Evolutionary conservation across 2,797 vertebrate species (phyloP).

Genomic region (Characodon lateralis): DNA sequence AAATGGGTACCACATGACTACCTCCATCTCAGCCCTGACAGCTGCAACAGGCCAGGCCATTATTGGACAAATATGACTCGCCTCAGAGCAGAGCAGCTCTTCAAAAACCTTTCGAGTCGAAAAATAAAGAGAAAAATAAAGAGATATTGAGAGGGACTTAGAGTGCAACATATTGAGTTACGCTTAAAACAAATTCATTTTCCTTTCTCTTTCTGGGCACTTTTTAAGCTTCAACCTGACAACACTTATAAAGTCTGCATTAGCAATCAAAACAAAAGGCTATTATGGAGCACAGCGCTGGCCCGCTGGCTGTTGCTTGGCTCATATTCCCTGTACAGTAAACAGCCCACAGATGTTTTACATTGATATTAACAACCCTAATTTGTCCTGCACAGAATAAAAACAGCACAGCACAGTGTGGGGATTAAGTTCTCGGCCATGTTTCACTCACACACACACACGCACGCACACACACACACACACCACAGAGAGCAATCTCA

Average conservation of each 20-base stretch:
- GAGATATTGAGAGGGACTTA: conserved; percentile 67
- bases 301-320: conserved; percentile 62
- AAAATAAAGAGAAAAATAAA: conserved; percentile 74
- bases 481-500: conserved; percentile 73
- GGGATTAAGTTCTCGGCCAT: conserved; percentile 75
- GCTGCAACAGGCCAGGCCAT: conserved; percentile 74
- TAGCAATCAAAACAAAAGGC: conserved; percentile 76
- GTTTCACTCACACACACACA: conserved; percentile 74
- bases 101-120: conserved; percentile 72
- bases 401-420: conserved; percentile 64
- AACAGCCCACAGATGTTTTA: conserved; percentile 79
- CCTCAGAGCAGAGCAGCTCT: conserved; percentile 68
- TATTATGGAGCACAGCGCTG: conserved; percentile 56
- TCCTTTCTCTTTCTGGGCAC: conserved; percentile 40
- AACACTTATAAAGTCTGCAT: conserved; percentile 74
- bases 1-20: conserved; percentile 80
- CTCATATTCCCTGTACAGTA: conserved; percentile 70
- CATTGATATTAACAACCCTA: conserved; percentile 79
- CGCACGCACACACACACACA: conserved; percentile 73
- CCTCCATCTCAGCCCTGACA: conserved; percentile 69
- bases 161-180: conserved; percentile 70
- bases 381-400: conserved; percentile 68
- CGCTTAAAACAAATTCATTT: conserved; percentile 61
- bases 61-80: conserved; percentile 79
- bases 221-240: conserved; percentile 57